Evolutionary conservation across 2,888 invertebrate genomes (phyloP).

Genomic region (Dryomyza anilis): DNA sequence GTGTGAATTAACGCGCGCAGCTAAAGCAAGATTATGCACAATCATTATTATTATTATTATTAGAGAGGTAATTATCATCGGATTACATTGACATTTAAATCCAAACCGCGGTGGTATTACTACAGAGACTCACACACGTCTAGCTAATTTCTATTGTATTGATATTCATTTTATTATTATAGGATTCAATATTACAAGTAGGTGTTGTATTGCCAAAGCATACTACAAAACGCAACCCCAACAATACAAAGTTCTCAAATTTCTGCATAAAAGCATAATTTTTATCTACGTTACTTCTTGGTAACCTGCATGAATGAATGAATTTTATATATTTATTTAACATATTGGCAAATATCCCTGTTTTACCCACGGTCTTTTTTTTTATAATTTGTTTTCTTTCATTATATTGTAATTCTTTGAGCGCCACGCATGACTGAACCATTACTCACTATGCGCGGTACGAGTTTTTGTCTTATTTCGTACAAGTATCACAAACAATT

Average conservation of each 20-base stretch:
- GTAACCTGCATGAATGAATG: slow-evolving; percentile 12
- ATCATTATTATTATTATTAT: no score
- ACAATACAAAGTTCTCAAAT: slow-evolving; percentile 10
- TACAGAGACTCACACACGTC: no score
- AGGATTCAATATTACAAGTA: no score
- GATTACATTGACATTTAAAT: no score
- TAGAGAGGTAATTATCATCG: no score
- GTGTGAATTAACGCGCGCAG: no score
- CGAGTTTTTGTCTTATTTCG: not conserved
- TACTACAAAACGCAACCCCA: not conserved
- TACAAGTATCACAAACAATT: slow-evolving; percentile 18
- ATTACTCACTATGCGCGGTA: slow-evolving; percentile 11
- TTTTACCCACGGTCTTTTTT: slow-evolving; percentile 13
- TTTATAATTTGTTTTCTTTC: not conserved
- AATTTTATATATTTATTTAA: not conserved
- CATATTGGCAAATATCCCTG: slow-evolving; percentile 1
- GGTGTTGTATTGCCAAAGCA: no score
- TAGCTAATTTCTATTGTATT: no score
- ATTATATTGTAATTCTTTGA: not conserved
- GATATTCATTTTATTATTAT: no score
- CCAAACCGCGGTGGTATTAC: no score
- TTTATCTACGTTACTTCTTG: no score
- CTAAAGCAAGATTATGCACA: no score
- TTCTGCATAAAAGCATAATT: slow-evolving; percentile 4
- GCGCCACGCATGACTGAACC: slow-evolving; percentile 29